Conservation (phyloP, 2,888 invertebrate genomes). For the Idaea straminata region DNA sequence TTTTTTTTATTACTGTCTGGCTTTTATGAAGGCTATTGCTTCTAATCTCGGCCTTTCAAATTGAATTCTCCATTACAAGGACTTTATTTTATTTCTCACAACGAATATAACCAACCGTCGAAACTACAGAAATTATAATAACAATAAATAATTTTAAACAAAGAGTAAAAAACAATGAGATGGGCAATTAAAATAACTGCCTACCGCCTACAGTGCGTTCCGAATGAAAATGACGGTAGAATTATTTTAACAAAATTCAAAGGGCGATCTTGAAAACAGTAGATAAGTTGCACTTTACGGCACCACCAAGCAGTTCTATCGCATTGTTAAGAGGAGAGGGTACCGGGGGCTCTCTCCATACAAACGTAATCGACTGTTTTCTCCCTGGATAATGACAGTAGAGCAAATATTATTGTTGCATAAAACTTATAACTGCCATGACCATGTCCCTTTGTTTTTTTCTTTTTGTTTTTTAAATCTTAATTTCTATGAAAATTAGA, state of each 20-base stretch:
- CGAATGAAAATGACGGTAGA: constrained; percentile 1
- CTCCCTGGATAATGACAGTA: no score
- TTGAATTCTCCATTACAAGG: background rate
- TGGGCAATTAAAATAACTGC: constrained; percentile 1
- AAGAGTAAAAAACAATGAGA: constrained; percentile 1
- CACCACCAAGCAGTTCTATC: background rate
- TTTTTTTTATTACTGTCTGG: no score
- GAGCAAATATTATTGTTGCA: no score
- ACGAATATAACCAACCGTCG: background rate
- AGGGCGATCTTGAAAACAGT: background rate
- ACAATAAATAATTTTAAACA: background rate
- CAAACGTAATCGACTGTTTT: no score
- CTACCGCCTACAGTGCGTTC: background rate
- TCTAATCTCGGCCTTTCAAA: no score
- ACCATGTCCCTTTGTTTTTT: no score
- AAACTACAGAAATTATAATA: background rate
- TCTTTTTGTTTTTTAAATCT: no score
- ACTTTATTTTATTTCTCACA: background rate
- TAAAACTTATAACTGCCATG: no score
- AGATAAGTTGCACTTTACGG: background rate
- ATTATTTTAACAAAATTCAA: background rate
- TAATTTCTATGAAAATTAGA: no score
- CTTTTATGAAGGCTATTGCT: no score
- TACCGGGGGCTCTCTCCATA: no score
- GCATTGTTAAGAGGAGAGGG: no score